Base-by-base conservation (phyloP, 1,140 invertebrate genomes). In the Rhyacophila brunnea region DNA sequence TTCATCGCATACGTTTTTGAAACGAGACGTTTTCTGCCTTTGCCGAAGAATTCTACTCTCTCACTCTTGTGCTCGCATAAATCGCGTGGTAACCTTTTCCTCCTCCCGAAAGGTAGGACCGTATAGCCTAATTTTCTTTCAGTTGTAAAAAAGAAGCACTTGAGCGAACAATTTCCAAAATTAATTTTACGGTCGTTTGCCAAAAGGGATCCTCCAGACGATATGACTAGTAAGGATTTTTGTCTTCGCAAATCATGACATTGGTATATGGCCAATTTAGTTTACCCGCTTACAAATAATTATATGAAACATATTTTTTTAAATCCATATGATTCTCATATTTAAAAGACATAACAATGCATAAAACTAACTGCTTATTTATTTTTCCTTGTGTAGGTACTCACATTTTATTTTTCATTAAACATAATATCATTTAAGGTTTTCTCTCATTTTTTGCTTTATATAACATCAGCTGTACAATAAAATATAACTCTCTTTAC, bases 131-230 rank as follows among this genome's bases (percentile, higher is more conserved):
- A 59, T 64, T 55, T 32, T 53, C 34, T 62, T 64, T 59, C 47
- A 59, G 38, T 64, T 64, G 51, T 52, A 64, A 64, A 63, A 58
- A 59, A 56, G 43, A 42, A 57, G 46, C 57, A 60, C 47, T 60
- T 52, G 57, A 58, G 62, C 42, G 52, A 57, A 56, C 48, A 60
- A 54, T 56, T 63, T 55, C 44, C 44, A 49, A 64, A 64, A 60
- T 60, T 64, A 64, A 63, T 64, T 64, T 64, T 52, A 64, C 62
- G 62, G 46, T 64, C 57, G 48, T 64, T 60, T 54, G 47, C 44
- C 44, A 60, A 59, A 45, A 59, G 50, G 57, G 43, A 36, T 59
- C 36, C 40, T 43, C 18, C 9, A 23, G 11, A 35, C 13, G 48
- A 34, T 34, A 42, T 3, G 53, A 14, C 32, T 34, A 28, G n/a